Conservation (phyloP, 2,797 vertebrate genomes). For the Microhierax caerulescens region DNA sequence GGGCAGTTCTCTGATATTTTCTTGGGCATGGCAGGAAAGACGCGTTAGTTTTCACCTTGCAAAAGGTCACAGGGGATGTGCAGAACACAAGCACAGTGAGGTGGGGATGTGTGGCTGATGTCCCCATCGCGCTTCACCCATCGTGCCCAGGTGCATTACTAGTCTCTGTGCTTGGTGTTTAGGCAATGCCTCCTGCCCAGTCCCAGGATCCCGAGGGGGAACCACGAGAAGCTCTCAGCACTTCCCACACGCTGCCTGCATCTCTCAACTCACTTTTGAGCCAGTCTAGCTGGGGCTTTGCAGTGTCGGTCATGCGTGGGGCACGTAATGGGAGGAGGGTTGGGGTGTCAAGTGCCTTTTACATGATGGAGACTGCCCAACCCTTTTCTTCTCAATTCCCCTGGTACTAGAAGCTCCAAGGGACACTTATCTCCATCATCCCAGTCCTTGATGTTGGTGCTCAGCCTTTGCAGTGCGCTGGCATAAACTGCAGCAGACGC, state of each 20-base stretch:
- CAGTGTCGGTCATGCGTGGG: neutral
- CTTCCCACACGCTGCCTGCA: neutral
- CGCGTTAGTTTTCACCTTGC: rapidly evolving
- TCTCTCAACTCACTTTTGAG: neutral
- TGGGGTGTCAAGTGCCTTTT: neutral
- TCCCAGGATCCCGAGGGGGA: neutral
- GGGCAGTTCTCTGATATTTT: neutral
- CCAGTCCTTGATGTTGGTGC: neutral
- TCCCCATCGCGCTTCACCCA: neutral
- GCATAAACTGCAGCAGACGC: neutral
- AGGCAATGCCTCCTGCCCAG: neutral
- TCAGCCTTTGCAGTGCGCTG: neutral
- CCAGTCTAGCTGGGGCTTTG: neutral
- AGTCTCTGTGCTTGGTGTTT: rapidly evolving
- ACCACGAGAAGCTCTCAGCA: neutral
- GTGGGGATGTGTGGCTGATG: neutral
- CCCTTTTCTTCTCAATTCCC: neutral
- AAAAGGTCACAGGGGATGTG: neutral
- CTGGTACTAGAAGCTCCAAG: neutral
- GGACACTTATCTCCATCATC: neutral
- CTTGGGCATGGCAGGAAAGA: neutral
- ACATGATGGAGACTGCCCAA: neutral
- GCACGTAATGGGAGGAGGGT: neutral
- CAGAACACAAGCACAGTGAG: neutral
- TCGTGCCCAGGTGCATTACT: neutral